A percentile compares a stretch with the other conserved stretches of the same genome.
These are phyloP conservation scores for Cyanistes caeruleus DNA, from an alignment of 2,113 vertebrate species.

Conservation along the genomic window DNA sequence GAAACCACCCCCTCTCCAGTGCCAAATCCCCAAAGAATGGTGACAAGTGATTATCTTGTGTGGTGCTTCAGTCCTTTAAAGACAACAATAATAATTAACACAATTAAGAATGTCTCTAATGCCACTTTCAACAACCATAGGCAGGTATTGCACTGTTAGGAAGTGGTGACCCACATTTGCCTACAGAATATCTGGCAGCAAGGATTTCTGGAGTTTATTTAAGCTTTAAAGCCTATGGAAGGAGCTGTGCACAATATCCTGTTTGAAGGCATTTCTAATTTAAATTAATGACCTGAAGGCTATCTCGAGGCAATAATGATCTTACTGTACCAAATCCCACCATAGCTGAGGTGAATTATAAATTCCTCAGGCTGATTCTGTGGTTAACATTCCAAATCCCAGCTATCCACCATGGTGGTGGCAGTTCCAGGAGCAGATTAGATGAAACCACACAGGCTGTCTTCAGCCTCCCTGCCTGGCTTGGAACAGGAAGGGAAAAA, in stretches of 20 bases:
- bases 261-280: slow-evolving; percentile 59
- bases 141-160: not conserved
- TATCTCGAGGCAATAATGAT: slow-evolving; percentile 47
- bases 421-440: slow-evolving; percentile 39
- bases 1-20: not conserved
- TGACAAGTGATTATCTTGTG: not conserved
- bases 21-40: not conserved
- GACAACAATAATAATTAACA: not conserved
- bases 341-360: slow-evolving; percentile 49
- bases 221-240: slow-evolving; percentile 6
- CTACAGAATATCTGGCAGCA: not conserved
- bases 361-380: slow-evolving; percentile 43
- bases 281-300: slow-evolving; percentile 57
- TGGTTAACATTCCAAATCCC: slow-evolving; percentile 22
- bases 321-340: slow-evolving; percentile 28
- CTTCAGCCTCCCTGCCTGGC: not conserved
- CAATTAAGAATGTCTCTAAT: not conserved
- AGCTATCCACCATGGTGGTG: not conserved
- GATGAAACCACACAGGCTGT: slow-evolving; percentile 3
- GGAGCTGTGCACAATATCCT: slow-evolving; percentile 4
- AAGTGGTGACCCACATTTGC: not conserved
- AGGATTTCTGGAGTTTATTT: slow-evolving; percentile 32
- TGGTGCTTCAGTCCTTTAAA: not conserved
- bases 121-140: not conserved
- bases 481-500: not conserved